Evolutionary conservation across 2,888 invertebrate genomes (phyloP), one percentile per base, ranked within the genome.

Genomic region (Calliphora vomitoria): DNA sequence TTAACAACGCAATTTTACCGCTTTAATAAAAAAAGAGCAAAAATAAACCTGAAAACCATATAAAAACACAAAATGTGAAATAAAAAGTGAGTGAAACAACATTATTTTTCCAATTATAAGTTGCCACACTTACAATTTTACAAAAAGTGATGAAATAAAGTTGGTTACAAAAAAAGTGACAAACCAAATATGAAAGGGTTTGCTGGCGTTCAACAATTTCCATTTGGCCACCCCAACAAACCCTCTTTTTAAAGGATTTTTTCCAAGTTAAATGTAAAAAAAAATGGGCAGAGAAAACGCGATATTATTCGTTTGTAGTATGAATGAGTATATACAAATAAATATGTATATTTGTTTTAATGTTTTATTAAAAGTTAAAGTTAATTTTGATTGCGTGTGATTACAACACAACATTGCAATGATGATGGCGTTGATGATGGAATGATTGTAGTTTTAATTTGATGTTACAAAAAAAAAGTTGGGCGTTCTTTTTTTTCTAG

Each of bases 311-410:
- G 20, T 64, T 18, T 20, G 20, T 66, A 13, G 20, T 66, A 13
- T 20, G 20, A 18, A 4, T 62, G 18, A 47, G 2, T 35, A 35
- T 35, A 35, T 35, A 35, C 35, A 11, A 25, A 50, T 50, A 8
- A 50, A 13, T 50, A 13, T 55, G 38, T 71, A 11, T 72, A 69
- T 88, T 88, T 74, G 35, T 82, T 82, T 82, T 85, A 82, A 87
- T 91, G 90, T 91, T 92, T 91, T 86, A 74, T 91, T 91, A 90
- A 90, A 91, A 92, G 91, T 92, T 91, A 90, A 92, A 92, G 92
- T 92, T 93, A 92, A 93, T 93, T 93, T 92, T 90, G 93, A 93
- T 93, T 93, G 93, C 93, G 93, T 93, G 93, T 90, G 90, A 84
- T 89, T 89, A 90, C 90, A 86, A 64, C 71, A 79, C 66, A 62